Base-by-base conservation (phyloP, 2,888 invertebrate species). In the Microctonus brassicae region DNA sequence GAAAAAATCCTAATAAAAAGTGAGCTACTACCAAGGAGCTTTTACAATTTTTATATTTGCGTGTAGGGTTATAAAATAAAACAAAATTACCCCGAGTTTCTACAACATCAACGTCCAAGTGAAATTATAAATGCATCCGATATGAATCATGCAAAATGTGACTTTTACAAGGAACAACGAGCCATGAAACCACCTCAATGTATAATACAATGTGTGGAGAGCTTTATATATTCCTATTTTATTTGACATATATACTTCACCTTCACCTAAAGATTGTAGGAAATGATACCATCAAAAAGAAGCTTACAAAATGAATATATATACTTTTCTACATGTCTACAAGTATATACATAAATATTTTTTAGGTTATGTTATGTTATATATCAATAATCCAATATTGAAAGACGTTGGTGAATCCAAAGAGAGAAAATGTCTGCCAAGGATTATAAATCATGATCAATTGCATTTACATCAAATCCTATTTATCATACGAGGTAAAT, bases 61-160 rank as follows among this genome's bases (percentile, higher is more conserved):
- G 57, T 70, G 63, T 57, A 55, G 17, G 42, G 17, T 47, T 34
- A 64, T 61, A 24, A 42, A 52, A 22, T 7, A n/a, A 36, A 36
- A 34, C n/a, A 61, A 22, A 65, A 52, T 63, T 34, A 52, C 42
- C 55, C 52, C 24, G 60, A 55, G 42, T 63, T 57, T 6, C 33
- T 57, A 58, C 60, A 67, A 66, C 58, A 29, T 66, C 47, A 63
- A 63, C 26, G 42, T 47, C 64, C 57, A 52, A 63, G 47, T 9
- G 26, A 61, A 70, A 75, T 76, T 73, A 76, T 70, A 75, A 73
- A 76, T 76, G 72, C 73, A 73, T 70, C 66, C 69, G 57, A 68
- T 57, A 47, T 39, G 33, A 42, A 63, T 70, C 68, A 68, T 76
- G 70, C 73, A 75, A 64, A 69, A 70, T 62, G 53, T 70, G 60